These are phyloP conservation scores for Bovichtus variegatus DNA, from an alignment of 2,797 vertebrate species.

Conservation along the genomic window DNA sequence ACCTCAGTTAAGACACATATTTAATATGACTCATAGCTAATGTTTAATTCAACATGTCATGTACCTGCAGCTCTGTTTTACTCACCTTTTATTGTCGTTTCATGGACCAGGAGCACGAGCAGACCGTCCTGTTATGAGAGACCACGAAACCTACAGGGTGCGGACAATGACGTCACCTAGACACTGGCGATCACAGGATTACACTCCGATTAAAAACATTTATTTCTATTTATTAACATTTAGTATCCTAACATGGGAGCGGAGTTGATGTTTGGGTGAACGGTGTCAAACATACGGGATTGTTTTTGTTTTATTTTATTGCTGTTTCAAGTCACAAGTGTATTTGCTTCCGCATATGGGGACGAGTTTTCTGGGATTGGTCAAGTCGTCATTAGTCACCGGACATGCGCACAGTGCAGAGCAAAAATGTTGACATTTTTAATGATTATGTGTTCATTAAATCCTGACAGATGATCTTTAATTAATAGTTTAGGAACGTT, in stretches of 20 bases:
- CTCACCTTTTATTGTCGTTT: not conserved
- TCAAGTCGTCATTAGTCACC: rapidly evolving
- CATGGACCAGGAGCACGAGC: not conserved
- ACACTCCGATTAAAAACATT: not conserved
- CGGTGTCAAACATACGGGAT: not conserved
- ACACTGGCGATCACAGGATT: not conserved
- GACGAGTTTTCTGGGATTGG: not conserved
- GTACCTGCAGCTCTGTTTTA: not conserved
- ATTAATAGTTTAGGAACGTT: not conserved
- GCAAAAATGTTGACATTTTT: too few species aligned
- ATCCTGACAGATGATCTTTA: not conserved
- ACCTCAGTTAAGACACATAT: not conserved
- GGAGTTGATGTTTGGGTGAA: not conserved
- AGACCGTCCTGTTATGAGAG: not conserved
- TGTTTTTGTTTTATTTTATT: not conserved
- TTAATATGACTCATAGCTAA: not conserved
- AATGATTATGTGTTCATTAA: not conserved
- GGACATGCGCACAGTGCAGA: not conserved
- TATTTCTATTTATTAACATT: too few species aligned
- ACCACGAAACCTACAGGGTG: not conserved
- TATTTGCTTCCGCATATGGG: not conserved
- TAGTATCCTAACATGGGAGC: not conserved
- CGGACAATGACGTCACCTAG: not conserved
- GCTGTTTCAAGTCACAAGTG: not conserved
- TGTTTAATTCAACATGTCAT: not conserved